phyloP scores from a whole-genome alignment of 2,113 vertebrate species.

The human region DNA sequence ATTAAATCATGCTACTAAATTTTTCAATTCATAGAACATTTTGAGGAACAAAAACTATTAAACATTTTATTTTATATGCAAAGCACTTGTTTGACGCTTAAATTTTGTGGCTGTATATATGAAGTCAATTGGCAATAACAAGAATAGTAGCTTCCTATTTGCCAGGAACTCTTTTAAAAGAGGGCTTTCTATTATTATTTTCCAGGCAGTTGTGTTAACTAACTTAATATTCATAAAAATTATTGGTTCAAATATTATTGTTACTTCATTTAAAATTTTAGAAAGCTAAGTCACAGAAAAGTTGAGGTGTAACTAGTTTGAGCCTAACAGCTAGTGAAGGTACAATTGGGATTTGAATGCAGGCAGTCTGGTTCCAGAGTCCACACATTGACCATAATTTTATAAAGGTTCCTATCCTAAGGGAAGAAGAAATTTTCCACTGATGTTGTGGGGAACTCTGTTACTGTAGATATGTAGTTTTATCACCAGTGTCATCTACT shows the following conservation, averaged over 20 bases:
- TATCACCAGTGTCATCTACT: background rate
- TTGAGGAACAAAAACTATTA: background rate
- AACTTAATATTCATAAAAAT: background rate
- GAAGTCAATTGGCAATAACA: background rate
- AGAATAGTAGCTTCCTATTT: background rate
- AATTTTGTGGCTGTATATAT: background rate
- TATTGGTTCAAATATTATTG: background rate
- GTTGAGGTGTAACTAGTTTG: background rate
- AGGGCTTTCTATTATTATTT: background rate
- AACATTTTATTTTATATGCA: background rate
- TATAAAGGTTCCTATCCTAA: background rate
- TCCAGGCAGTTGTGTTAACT: background rate
- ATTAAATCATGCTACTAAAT: background rate
- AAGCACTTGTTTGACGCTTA: background rate
- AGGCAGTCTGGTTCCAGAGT: background rate
- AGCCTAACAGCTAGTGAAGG: background rate
- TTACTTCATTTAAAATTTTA: constrained; percentile 23
- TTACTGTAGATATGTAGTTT: background rate
- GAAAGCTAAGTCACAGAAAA: background rate
- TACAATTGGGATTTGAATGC: background rate
- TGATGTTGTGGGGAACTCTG: background rate
- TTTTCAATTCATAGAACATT: background rate
- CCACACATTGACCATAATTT: background rate
- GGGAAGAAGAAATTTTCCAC: background rate
- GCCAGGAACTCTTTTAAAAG: background rate